phyloP scores from a whole-genome alignment of 2,113 vertebrate species.

The Leptobrachium ailaonicum region DNA sequence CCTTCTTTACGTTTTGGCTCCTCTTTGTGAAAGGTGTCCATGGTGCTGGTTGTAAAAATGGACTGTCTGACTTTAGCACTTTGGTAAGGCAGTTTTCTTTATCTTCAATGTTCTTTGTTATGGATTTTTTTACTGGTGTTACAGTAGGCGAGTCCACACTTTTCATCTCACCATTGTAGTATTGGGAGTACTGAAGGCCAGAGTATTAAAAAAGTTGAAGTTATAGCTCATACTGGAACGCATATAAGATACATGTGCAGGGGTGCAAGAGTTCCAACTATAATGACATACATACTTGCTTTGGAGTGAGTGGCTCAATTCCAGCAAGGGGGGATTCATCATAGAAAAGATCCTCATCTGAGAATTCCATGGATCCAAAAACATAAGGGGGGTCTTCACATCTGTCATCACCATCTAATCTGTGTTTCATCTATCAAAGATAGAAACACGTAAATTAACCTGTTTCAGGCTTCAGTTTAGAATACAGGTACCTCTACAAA shows the following conservation, averaged over 20 bases:
- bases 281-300: conserved; percentile 28
- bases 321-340: conserved; percentile 55
- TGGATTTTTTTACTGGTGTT: conserved; percentile 60
- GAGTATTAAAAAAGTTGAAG: too few relatives aligned
- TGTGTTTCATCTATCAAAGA: conserved; percentile 59
- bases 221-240: too few relatives aligned
- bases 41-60: conserved; percentile 72
- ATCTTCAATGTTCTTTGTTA: conserved; percentile 67
- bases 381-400: conserved; percentile 43
- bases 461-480: too few relatives aligned
- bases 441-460: neutral
- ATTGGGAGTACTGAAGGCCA: conserved; percentile 50
- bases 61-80: conserved; percentile 58
- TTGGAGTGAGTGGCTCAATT: conserved; percentile 18
- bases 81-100: conserved; percentile 75
- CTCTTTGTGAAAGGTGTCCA: conserved; percentile 70
- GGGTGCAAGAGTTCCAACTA: too few relatives aligned
- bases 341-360: conserved; percentile 51
- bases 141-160: conserved; percentile 54
- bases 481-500: too few relatives aligned
- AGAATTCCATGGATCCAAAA: conserved; percentile 66
- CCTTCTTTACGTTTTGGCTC: conserved; percentile 63
- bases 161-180: conserved; percentile 46
- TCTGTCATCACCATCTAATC: conserved; percentile 60
- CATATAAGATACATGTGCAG: too few relatives aligned